These are phyloP conservation scores for Ailurus styani DNA, from an alignment of 2,113 vertebrate genomes.

Conservation along the genomic window DNA sequence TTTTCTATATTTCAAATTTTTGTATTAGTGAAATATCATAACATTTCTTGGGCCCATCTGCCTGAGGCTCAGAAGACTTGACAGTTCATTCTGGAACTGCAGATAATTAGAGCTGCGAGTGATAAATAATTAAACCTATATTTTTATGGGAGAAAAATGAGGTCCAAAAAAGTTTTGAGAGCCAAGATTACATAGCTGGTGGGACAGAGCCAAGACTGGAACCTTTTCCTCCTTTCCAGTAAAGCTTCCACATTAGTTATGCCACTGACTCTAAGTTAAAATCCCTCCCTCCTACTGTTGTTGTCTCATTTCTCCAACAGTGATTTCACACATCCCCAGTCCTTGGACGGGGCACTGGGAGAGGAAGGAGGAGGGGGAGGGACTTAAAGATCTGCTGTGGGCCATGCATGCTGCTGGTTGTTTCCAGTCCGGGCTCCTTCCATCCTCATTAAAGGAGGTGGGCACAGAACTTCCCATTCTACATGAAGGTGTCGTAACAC, in stretches of 20 bases:
- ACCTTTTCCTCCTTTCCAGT: background rate
- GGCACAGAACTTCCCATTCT: background rate
- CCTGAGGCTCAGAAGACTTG: background rate
- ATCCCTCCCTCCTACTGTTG: background rate
- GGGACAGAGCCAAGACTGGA: background rate
- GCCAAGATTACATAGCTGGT: background rate
- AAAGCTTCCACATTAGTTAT: background rate
- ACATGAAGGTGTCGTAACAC: background rate
- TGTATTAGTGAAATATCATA: conserved; percentile 28
- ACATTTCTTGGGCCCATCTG: background rate
- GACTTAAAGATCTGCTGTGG: too few relatives aligned
- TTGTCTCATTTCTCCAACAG: background rate
- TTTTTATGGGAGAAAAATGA: conserved; percentile 10
- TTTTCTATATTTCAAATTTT: background rate
- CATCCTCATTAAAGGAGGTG: background rate
- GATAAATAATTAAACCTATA: conserved; percentile 30
- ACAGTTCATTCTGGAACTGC: background rate
- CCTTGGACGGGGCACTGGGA: rapidly evolving
- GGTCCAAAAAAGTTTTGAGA: background rate
- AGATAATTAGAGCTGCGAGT: background rate
- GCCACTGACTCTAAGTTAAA: background rate
- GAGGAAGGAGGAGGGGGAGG: background rate
- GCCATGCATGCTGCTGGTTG: background rate
- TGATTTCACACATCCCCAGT: background rate
- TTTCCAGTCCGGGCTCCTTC: background rate